These are phyloP conservation scores for Condylura cristata DNA, from an alignment of 2,113 vertebrate species.

Conservation along the genomic window DNA sequence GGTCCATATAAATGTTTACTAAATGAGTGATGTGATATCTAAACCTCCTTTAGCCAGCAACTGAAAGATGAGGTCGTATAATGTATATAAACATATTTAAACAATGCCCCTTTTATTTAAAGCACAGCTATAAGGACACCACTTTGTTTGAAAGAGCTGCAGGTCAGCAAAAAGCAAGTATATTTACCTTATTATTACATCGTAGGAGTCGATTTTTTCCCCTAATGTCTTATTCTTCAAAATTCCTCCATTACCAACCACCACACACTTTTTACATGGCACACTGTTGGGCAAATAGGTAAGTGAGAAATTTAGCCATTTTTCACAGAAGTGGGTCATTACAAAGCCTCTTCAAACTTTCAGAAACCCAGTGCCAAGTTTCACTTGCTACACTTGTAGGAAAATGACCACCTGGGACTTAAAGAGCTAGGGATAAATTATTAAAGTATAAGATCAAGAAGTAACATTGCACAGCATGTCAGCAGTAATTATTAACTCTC, in stretches of 20 bases:
- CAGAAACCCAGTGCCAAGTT: not conserved
- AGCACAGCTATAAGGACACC: not conserved
- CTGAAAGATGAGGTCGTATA: not conserved
- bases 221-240: slow-evolving; percentile 89
- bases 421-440: not conserved
- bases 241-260: slow-evolving; percentile 89
- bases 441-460: not conserved
- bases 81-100: not conserved
- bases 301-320: not conserved
- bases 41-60: not conserved
- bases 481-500: not conserved
- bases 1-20: slow-evolving; percentile 28
- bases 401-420: not conserved
- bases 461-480: not conserved
- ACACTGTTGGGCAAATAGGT: slow-evolving; percentile 79
- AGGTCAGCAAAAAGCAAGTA: slow-evolving; percentile 3
- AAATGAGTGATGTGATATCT: slow-evolving; percentile 4
- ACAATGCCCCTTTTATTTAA: not conserved
- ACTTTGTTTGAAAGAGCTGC: slow-evolving; percentile 9
- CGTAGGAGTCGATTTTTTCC: slow-evolving; percentile 88
- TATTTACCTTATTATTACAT: slow-evolving; percentile 89
- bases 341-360: not conserved
- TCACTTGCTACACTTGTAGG: not conserved
- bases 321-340: not conserved
- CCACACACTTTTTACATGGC: slow-evolving; percentile 87